phyloP scores from a whole-genome alignment of 2,888 invertebrate species.

The Agrypnus murinus region DNA sequence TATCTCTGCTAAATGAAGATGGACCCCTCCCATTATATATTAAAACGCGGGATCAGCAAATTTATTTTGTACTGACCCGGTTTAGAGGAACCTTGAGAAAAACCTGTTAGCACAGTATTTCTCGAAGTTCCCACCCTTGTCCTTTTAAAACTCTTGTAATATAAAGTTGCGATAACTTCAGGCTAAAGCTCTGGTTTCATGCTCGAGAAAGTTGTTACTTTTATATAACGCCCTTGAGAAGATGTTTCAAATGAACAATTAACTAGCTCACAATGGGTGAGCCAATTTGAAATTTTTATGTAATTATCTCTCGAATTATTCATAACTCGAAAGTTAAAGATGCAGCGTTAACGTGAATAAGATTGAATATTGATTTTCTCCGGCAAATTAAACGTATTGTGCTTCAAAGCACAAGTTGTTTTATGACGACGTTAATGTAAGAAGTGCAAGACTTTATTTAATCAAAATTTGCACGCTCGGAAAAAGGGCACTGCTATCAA shows the following conservation, averaged over 20 bases:
- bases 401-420: no score
- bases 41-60: constrained; percentile 24
- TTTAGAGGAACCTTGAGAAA: constrained; percentile 28
- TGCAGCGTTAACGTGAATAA: no score
- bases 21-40: constrained; percentile 25
- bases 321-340: no score
- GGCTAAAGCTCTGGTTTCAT: constrained; percentile 5
- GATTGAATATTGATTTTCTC: no score
- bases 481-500: no score
- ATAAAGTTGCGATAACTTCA: constrained; percentile 23
- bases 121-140: constrained; percentile 13
- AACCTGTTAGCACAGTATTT: constrained; percentile 18
- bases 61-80: constrained; percentile 27
- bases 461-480: no score
- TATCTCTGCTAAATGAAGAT: constrained; percentile 20
- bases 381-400: no score
- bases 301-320: background rate
- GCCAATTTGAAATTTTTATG: constrained; percentile 5
- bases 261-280: background rate
- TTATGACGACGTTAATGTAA: no score
- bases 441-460: no score
- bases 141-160: constrained; percentile 24
- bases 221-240: constrained; percentile 3
- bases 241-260: constrained; percentile 10
- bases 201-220: constrained; percentile 2